Evolutionary conservation across 2,113 vertebrate genomes (phyloP), one percentile per base, ranked within the genome.

Genomic region (Coryphaenoides rupestris): DNA sequence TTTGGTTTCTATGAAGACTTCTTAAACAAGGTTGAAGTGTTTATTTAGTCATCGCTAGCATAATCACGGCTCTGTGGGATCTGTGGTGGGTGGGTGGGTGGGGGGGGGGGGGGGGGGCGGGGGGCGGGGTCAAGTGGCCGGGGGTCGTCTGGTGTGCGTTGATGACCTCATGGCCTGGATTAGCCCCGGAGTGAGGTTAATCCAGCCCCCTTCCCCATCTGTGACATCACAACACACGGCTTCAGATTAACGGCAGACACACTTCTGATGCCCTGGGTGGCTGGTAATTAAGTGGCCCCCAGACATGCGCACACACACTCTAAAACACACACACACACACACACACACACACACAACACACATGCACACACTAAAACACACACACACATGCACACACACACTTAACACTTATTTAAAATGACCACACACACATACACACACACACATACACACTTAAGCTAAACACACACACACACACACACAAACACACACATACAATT

Each of bases 221-320:
- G 66, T 78, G 82, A 80, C 80, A 81, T 55, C 21, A 73, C 84
- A 87, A 87, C 78, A 87, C 78, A 86, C 84, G 75, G 74, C 70
- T 56, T 62, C 62, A 78, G 87, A 83, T 84, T 89, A 85, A 83
- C 75, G 86, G 64, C 52, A 71, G 75, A 64, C 69, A 64, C 69
- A 70, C 57, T 72, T 58, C 55, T 63, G 26, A 68, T 84, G 80
- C 72, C 75, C 80, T 58, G 63, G 73, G 59, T 75, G 80, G 81
- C 74, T 77, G 72, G 81, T 90, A 87, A 91, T 90, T 86, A 90
- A 84, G 83, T 73, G 70, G 62, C 72, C 63, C 62, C 55, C 62
- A 63, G 45, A 23, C 5, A 19, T 65, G 64, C 70, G 55, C 52
- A 49, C 72, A 53, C 58, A 58, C 64, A 58, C 57, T n/a, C n/a